Conservation (phyloP, 2,888 invertebrate species). For the Bellardia bayeri region DNA sequence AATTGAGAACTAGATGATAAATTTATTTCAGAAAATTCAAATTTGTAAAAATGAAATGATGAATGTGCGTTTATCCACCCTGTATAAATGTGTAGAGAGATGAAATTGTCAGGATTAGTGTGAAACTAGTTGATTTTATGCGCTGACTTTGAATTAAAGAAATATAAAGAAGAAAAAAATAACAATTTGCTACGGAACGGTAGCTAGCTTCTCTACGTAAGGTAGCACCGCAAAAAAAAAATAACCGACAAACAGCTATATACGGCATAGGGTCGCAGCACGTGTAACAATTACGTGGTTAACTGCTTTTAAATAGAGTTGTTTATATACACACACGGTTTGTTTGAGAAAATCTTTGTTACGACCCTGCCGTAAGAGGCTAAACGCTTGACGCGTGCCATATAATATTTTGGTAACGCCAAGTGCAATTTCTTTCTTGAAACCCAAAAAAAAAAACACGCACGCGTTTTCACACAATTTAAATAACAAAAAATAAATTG, state of each 20-base stretch:
- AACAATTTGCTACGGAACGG: constrained; percentile 61
- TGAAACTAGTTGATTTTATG: constrained; percentile 67
- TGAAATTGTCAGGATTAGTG: constrained; percentile 55
- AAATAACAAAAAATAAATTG: constrained; percentile 21
- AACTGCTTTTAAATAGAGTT: constrained; percentile 84
- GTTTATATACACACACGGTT: constrained; percentile 78
- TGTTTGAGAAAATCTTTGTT: constrained; percentile 25
- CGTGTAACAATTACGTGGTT: constrained; percentile 84
- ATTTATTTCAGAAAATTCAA: constrained; percentile 25
- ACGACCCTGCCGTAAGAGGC: constrained; percentile 40
- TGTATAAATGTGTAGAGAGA: constrained; percentile 1
- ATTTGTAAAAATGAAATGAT: constrained; percentile 51
- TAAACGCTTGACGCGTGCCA: constrained; percentile 65
- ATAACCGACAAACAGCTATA: constrained; percentile 58
- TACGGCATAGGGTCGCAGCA: constrained; percentile 76
- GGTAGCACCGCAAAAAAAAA: constrained; percentile 53
- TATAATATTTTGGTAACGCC: constrained; percentile 63
- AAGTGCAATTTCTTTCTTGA: constrained; percentile 57
- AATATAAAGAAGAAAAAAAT: constrained; percentile 5
- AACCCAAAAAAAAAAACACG: background rate
- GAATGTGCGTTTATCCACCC: constrained; percentile 41
- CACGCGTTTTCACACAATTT: constrained; percentile 57
- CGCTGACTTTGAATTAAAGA: constrained; percentile 54
- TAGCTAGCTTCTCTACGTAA: constrained; percentile 42
- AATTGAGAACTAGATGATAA: constrained; percentile 58